Base-by-base conservation (phyloP, 2,797 vertebrate genomes). In the Thaleichthys pacificus region DNA sequence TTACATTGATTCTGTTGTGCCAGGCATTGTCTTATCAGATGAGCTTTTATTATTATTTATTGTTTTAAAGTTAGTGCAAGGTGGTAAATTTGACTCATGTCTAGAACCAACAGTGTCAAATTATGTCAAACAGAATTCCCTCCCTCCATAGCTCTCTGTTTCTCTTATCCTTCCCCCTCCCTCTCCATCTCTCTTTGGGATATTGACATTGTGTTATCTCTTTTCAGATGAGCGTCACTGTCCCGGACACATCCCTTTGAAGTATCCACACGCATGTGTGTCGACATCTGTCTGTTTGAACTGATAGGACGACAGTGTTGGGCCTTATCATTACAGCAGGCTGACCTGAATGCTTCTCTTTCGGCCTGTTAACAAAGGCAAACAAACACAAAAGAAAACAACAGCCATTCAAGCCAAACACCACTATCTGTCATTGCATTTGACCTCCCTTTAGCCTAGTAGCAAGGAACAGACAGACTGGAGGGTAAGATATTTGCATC, bases 401-500 rank as follows among this genome's bases (percentile, higher is more conserved):
- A 11, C 9, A 15, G 0, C 70, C 9, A 14, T n/a, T 76, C 42
- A 30, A 28, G 47, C 2, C 63, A 64, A 67, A 51, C 62, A 14
- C 9, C 22, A 11, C 26, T 2, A 61, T 42, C 56, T 26, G 19
- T 47, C 17, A 28, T 81, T 3, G 74, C 70, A 77, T 79, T 75
- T 85, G 78, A 80, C 81, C 80, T 19, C n/a, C 77, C 72, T 62
- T 56, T 77, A 42, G 42, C 28, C 54, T 3, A 69, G 69, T 73
- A 73, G 11, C 26, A 32, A 24, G 32, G 26, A 56, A 11, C 24
- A 19, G 77, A 73, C 26, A 19, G 74, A 69, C 32, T 38, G 1
- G 69, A n/a, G 63, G 65, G 67, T 30, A 1, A 2, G 66, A 21
- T 76, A 80, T 87, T 88, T 89, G 82, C 80, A 82, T 80, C 58